Evolutionary conservation across 1,140 invertebrate genomes (phyloP).

Genomic region (Nasonia giraulti): DNA sequence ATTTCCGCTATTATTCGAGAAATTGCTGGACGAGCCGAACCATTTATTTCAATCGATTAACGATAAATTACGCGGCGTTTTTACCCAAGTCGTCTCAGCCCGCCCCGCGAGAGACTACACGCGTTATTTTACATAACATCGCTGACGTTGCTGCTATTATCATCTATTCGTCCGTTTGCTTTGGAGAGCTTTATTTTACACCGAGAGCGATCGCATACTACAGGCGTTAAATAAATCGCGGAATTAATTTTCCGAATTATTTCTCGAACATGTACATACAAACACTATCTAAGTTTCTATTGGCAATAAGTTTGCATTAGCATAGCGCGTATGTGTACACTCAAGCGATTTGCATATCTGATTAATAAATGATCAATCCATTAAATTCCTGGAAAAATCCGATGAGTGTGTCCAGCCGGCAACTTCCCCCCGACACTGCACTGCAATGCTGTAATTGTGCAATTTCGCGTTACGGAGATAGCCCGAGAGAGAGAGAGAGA

Average conservation of each 20-base stretch:
- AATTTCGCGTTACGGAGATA: neutral
- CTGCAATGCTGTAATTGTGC: neutral
- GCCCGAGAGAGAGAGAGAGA: too few relatives aligned
- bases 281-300: neutral
- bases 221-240: neutral
- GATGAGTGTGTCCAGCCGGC: neutral
- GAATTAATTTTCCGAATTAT: neutral
- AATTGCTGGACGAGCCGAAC: constrained; percentile 4
- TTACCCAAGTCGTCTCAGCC: neutral
- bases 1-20: constrained; percentile 28
- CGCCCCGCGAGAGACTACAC: too few relatives aligned
- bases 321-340: neutral
- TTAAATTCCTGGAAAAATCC: neutral
- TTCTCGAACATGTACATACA: neutral
- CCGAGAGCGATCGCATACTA: too few relatives aligned
- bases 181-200: neutral
- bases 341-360: neutral
- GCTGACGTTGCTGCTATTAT: neutral
- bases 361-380: constrained; percentile 1
- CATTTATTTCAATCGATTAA: constrained; percentile 40
- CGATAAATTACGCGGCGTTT: constrained; percentile 19
- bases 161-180: neutral
- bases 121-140: neutral
- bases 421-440: neutral
- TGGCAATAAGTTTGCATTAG: neutral